Percentiles rank a stretch among this genome's conserved stretches.
Conservation (phyloP, 2,113 vertebrate genomes). For the Peromyscus maniculatus region DNA sequence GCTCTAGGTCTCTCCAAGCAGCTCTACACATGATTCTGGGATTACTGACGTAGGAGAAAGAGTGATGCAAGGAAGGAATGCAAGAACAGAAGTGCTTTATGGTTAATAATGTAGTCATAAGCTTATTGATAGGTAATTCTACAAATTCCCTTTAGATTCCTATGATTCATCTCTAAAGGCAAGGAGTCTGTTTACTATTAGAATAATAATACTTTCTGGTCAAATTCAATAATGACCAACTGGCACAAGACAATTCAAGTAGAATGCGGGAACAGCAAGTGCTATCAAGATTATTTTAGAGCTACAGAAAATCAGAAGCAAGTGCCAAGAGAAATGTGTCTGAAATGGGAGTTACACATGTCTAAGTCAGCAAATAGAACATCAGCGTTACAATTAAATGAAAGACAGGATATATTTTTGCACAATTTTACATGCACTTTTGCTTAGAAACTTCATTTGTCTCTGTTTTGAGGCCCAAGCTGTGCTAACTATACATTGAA, state of each 20-base stretch:
- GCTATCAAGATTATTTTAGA: not conserved
- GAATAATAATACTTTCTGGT: not conserved
- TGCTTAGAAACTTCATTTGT: conserved; percentile 9
- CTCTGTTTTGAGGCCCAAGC: not conserved
- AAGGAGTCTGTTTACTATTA: not conserved
- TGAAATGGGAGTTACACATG: not conserved
- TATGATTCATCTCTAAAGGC: not conserved
- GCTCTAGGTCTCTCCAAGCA: not conserved
- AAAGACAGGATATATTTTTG: not conserved
- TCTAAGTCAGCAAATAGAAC: not conserved
- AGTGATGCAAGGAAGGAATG: not conserved
- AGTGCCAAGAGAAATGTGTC: not conserved
- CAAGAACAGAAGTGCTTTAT: not conserved
- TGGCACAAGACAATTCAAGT: not conserved
- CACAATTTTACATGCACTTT: not conserved
- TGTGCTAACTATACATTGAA: not conserved
- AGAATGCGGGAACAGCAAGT: not conserved
- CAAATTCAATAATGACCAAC: not conserved
- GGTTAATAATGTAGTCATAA: not conserved
- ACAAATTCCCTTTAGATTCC: not conserved
- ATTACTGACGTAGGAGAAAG: not conserved
- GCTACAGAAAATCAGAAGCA: not conserved
- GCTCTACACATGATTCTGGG: not conserved
- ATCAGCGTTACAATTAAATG: not conserved
- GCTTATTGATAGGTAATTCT: not conserved